phyloP scores from a whole-genome alignment of 1,140 invertebrate species.

The Drosophila pandora region DNA sequence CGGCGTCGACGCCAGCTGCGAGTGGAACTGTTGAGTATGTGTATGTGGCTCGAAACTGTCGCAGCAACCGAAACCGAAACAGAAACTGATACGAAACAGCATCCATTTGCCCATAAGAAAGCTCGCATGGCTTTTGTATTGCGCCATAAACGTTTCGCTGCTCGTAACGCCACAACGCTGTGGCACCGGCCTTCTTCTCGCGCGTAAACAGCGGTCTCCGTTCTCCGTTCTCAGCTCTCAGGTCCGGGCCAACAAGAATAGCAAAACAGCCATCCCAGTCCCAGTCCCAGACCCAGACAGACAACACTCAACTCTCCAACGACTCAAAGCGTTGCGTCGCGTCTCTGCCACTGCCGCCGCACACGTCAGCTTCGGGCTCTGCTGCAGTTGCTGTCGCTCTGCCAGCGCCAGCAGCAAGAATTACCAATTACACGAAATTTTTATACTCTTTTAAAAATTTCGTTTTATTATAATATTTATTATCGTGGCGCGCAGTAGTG shows the following conservation, averaged over 20 bases:
- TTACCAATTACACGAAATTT: conserved; percentile 84
- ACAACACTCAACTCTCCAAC: conserved; percentile 67
- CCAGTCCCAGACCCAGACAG: conserved; percentile 27
- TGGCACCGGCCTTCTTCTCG: conserved; percentile 65
- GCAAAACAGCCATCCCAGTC: conserved; percentile 28
- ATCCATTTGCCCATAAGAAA: conserved; percentile 74
- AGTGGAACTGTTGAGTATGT: conserved; percentile 5
- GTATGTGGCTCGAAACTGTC: conserved; percentile 61
- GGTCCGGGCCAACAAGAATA: conserved; percentile 6
- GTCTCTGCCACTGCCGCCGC: conserved; percentile 32
- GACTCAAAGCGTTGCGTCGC: conserved; percentile 38
- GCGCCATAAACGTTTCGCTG: conserved; percentile 84
- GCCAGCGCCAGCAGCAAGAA: conserved; percentile 77
- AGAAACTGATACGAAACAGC: conserved; percentile 30
- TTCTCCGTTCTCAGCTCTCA: neutral
- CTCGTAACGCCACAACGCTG: conserved; percentile 83
- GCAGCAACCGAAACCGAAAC: conserved; percentile 13
- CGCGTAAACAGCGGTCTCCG: conserved; percentile 34
- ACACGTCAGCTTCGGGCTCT: conserved; percentile 29
- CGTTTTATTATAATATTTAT: conserved; percentile 84
- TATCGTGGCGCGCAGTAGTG: conserved; percentile 84
- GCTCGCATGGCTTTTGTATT: conserved; percentile 83
- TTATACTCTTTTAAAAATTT: conserved; percentile 84
- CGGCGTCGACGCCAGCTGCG: conserved; percentile 30
- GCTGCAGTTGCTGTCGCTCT: conserved; percentile 41